Conservation (phyloP, 2,888 invertebrate species). For the Malachius bipustulatus region DNA sequence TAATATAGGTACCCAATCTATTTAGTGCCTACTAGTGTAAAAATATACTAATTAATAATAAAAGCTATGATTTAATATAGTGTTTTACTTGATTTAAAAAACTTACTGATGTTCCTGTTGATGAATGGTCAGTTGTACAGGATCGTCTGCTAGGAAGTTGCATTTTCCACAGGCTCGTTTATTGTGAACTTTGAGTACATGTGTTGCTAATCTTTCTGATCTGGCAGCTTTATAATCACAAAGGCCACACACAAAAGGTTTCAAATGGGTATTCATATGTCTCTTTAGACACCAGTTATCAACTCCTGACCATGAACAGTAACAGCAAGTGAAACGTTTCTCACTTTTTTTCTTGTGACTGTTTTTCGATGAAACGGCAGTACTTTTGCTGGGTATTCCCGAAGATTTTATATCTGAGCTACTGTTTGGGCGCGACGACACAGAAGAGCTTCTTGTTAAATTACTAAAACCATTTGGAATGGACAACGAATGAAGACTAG, state of each 20-base stretch:
- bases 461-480: slow-evolving; percentile 31
- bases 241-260: slow-evolving; percentile 79
- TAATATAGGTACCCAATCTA: no score
- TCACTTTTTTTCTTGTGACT: slow-evolving; percentile 35
- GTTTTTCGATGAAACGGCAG: slow-evolving; percentile 24
- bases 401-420: slow-evolving; percentile 25
- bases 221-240: slow-evolving; percentile 91
- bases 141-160: slow-evolving; percentile 75
- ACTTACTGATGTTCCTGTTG: slow-evolving; percentile 67
- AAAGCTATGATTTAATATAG: no score
- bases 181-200: slow-evolving; percentile 84
- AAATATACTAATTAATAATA: no score
- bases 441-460: slow-evolving; percentile 8
- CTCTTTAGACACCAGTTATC: slow-evolving; percentile 91
- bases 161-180: slow-evolving; percentile 84
- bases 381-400: slow-evolving; percentile 4
- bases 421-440: slow-evolving; percentile 20
- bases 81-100: no score
- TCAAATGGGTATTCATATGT: slow-evolving; percentile 84
- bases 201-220: slow-evolving; percentile 79
- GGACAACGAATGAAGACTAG: slow-evolving; percentile 26
- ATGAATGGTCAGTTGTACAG: slow-evolving; percentile 65
- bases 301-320: slow-evolving; percentile 85
- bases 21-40: no score
- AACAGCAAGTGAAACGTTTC: slow-evolving; percentile 59